phyloP scores from a whole-genome alignment of 1,140 invertebrate species.

The Acromyrmex heyeri region DNA sequence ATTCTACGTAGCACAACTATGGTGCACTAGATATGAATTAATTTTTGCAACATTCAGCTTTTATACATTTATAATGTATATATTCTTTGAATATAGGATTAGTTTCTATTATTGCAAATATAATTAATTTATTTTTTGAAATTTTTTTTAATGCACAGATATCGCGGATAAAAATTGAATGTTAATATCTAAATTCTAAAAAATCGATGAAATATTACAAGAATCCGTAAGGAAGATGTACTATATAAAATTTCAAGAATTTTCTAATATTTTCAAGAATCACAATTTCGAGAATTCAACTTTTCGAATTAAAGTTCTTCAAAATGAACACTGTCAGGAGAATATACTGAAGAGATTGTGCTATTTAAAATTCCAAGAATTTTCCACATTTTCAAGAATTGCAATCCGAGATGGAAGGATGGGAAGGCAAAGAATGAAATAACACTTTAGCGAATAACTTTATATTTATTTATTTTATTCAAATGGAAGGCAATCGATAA shows the following conservation, averaged over 20 bases:
- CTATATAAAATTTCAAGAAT: too few species aligned
- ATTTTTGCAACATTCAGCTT: not conserved
- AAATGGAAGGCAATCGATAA: constrained; percentile 87
- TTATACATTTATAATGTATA: not conserved
- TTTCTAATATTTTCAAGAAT: too few species aligned
- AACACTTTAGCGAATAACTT: constrained; percentile 75
- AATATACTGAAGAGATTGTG: not conserved
- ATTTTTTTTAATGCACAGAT: not conserved
- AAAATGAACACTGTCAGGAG: not conserved
- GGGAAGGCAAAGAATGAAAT: not conserved
- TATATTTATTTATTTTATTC: constrained; percentile 86
- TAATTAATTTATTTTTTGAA: not conserved
- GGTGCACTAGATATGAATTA: too few species aligned
- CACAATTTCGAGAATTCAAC: too few species aligned
- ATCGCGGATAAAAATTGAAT: not conserved
- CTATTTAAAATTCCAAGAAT: not conserved
- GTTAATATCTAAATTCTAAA: too few species aligned
- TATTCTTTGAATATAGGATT: not conserved
- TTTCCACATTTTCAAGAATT: not conserved
- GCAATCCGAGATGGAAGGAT: not conserved
- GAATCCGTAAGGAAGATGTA: too few species aligned
- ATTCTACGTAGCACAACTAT: too few species aligned
- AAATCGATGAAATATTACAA: too few species aligned
- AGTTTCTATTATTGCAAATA: not conserved
- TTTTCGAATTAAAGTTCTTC: not conserved